Evolutionary conservation across 2,113 vertebrate species (phyloP), one percentile per base, ranked within the genome.

Genomic region (Sinocyclocheilus anophthalmus): DNA sequence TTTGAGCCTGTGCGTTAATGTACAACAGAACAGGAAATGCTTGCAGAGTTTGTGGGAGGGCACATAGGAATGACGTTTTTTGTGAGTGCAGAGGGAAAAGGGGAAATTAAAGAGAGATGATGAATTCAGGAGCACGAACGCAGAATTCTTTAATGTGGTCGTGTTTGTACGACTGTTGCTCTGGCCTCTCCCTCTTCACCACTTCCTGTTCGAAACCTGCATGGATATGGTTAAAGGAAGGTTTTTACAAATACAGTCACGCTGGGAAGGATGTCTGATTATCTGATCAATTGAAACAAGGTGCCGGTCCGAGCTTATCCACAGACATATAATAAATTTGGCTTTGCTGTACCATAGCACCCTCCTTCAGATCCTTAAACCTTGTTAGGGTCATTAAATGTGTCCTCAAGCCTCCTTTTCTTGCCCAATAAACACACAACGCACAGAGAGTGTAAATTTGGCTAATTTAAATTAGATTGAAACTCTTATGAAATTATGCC

Each of bases 11-110:
- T 73, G 86, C 72, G 87, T 87, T 90, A 91, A 90, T 90, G 85
- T 88, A 85, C 85, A 89, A 86, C 89, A 91, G 90, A 90, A 85
- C 89, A 89, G 89, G 89, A 91, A 90, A 90, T 91, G 86, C 88
- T 88, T 91, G 87, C 81, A 78, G 87, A 88, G 83, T 85, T 86
- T 84, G 77, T 81, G 79, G 79, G 72, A 81, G 86, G 84, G 81
- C 80, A 73, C 67, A 3, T 50, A 77, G 57, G 45, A 86, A 80
- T 83, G 30, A 72, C 55, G 24, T 80, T 33, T 83, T 86, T 82
- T 80, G 45, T 85, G 18, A 65, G 53, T 14, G 59, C 37, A 33
- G 50, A 82, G 16, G 65, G 80, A 69, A 83, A 83, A 73, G 67
- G 33, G 81, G 81, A 83, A 83, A 83, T 83, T 70, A 57, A 83